Evolutionary conservation across 2,113 vertebrate species (phyloP).

Genomic region (Chaetops frenatus): DNA sequence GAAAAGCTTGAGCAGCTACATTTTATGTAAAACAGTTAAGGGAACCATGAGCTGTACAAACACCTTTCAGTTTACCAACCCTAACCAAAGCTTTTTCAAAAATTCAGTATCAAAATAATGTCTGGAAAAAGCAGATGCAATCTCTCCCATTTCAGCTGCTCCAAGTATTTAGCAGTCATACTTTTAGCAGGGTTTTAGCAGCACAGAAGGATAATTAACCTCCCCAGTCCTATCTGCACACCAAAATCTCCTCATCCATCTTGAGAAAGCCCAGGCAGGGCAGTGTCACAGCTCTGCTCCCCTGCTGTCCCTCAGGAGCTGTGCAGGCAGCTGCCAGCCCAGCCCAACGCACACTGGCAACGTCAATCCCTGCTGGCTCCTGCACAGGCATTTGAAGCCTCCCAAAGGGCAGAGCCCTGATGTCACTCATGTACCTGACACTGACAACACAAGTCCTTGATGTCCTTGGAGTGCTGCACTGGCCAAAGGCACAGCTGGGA

Average conservation of each 20-base stretch:
- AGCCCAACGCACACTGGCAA: background rate
- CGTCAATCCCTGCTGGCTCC: background rate
- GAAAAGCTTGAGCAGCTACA: background rate
- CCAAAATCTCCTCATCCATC: background rate
- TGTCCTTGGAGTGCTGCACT: background rate
- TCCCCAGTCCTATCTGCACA: background rate
- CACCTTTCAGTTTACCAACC: background rate
- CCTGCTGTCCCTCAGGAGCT: background rate
- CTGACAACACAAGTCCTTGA: background rate
- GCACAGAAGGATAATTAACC: background rate
- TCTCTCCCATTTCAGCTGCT: background rate
- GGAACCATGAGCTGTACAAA: background rate
- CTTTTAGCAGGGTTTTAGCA: background rate
- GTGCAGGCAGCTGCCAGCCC: background rate
- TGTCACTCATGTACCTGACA: background rate
- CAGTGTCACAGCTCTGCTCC: background rate
- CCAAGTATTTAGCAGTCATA: background rate
- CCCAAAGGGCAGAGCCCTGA: background rate
- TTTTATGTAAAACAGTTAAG: background rate
- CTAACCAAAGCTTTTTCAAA: background rate
- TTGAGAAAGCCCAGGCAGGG: background rate
- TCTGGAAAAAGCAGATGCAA: background rate
- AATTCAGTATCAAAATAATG: background rate
- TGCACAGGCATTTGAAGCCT: background rate
- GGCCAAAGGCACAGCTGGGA: background rate